Base-by-base conservation (phyloP, 2,888 invertebrate genomes). In the Macaria notata region DNA sequence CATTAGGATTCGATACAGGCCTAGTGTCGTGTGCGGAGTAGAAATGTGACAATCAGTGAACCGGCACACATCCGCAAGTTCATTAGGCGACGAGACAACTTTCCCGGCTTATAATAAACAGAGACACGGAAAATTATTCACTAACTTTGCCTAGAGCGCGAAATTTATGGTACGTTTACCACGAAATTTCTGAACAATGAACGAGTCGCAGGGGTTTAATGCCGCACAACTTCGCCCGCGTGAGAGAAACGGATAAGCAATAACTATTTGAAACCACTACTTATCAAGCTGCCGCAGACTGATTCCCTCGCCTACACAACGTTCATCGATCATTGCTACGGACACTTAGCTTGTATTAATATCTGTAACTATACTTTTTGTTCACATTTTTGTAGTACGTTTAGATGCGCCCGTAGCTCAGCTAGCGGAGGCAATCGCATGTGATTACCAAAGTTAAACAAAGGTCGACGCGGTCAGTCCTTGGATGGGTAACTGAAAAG, bases 101-200 rank as follows among this genome's bases (percentile, higher is more conserved):
- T 86, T 76, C 73, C 75, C 75, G 74, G 86, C 83, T 84, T 84
- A 88, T 86, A 87, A 88, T 88, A 87, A 88, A 88, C 89, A 88
- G 88, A 88, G 86, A 88, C 87, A 88, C 81, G 83, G 86, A 85
- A 85, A 88, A 88, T 89, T 88, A 88, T 88, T 88, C 87, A 81
- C 81, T 81, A 88, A 89, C 86, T 88, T 89, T 81, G 78, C 70
- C 78, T 81, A 78, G 83, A 84, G 83, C 80, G 78, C 74, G 76
- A 84, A 88, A 88, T 89, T 88, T 89, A 88, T 88, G 86, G 86
- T 84, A 86, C 84, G 82, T 82, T 87, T 83, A 85, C 88, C 84
- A 81, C 86, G 77, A 85, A 84, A 85, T 86, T 86, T 86, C 83
- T 78, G 81, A 76, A 84, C 86, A 88, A 86, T 86, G 84, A 86